phyloP scores from a whole-genome alignment of 2,888 invertebrate genomes.

The Ichneumoninae sp. region DNA sequence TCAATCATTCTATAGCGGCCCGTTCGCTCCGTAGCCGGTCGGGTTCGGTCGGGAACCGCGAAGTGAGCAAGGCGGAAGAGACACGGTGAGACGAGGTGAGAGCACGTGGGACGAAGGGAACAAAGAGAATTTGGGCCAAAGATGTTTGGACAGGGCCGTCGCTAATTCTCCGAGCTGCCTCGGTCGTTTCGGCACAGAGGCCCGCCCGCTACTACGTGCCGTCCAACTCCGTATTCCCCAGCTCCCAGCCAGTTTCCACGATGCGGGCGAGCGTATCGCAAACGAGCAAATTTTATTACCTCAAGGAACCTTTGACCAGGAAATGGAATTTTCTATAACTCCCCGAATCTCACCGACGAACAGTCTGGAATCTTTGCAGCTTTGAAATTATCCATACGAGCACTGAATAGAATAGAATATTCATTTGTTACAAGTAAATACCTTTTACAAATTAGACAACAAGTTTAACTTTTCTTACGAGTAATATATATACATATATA shows the following conservation, averaged over 20 bases:
- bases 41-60: not conserved
- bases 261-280: conserved; percentile 23
- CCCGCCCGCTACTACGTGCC: not conserved
- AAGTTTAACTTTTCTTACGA: too few species aligned
- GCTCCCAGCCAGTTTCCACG: not conserved
- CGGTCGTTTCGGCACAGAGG: not conserved
- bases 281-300: conserved; percentile 52
- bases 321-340: conserved; percentile 42
- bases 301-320: conserved; percentile 44
- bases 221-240: not conserved
- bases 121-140: conserved; percentile 64
- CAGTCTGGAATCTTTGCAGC: not conserved
- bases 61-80: conserved; percentile 12
- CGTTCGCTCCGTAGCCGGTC: not conserved
- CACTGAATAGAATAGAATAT: too few species aligned
- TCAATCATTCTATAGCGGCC: not conserved
- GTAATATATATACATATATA: too few species aligned
- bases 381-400: not conserved
- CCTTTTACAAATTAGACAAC: too few species aligned
- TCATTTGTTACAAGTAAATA: too few species aligned
- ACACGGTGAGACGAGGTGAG: not conserved
- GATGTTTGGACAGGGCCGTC: conserved; percentile 61
- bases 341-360: conserved; percentile 20
- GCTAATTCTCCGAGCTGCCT: conserved; percentile 55
- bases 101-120: conserved; percentile 56